Percentiles rank a stretch among this genome's conserved stretches.
Conservation (phyloP, 2,797 vertebrate genomes). For the Phoxinus dragarum region DNA sequence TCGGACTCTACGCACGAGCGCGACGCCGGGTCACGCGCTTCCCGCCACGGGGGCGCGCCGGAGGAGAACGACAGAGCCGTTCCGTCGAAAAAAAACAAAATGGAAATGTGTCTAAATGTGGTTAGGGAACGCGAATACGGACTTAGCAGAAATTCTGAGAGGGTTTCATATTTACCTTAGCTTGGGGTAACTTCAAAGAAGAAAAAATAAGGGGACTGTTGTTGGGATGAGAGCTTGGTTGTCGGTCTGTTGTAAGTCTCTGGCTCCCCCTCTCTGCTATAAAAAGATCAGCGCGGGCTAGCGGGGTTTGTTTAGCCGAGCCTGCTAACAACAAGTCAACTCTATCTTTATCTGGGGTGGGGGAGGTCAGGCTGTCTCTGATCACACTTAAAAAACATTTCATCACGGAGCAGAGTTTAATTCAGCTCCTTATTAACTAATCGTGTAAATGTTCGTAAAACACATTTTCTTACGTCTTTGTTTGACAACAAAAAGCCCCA, state of each 20-base stretch:
- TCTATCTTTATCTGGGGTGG: slow-evolving; percentile 30
- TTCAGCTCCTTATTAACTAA: not conserved
- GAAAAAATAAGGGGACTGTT: slow-evolving; percentile 42
- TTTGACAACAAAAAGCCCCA: slow-evolving; percentile 18
- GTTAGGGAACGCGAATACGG: not conserved
- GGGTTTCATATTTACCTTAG: slow-evolving; percentile 49
- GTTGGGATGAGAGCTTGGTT: slow-evolving; percentile 43
- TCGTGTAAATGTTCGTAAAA: not conserved
- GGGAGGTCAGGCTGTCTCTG: slow-evolving; percentile 26
- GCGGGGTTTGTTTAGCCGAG: slow-evolving; percentile 37
- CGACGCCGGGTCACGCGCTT: slow-evolving; percentile 49
- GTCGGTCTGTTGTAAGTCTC: slow-evolving; percentile 48
- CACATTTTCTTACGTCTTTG: not conserved
- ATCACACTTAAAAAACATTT: slow-evolving; percentile 11
- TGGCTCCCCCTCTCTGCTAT: slow-evolving; percentile 48
- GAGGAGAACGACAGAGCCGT: slow-evolving; percentile 28
- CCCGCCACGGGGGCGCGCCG: slow-evolving; percentile 42
- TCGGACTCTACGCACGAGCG: slow-evolving; percentile 48
- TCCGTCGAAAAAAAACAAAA: slow-evolving; percentile 24
- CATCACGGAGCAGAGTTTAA: not conserved
- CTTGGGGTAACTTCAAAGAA: slow-evolving; percentile 49
- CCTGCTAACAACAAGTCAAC: slow-evolving; percentile 34
- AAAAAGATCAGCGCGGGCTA: slow-evolving; percentile 39
- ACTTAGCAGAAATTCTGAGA: not conserved
- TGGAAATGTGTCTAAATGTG: slow-evolving; percentile 8